Conservation (phyloP, 2,113 vertebrate genomes). For the Stomatorhinus ivindoensis region DNA sequence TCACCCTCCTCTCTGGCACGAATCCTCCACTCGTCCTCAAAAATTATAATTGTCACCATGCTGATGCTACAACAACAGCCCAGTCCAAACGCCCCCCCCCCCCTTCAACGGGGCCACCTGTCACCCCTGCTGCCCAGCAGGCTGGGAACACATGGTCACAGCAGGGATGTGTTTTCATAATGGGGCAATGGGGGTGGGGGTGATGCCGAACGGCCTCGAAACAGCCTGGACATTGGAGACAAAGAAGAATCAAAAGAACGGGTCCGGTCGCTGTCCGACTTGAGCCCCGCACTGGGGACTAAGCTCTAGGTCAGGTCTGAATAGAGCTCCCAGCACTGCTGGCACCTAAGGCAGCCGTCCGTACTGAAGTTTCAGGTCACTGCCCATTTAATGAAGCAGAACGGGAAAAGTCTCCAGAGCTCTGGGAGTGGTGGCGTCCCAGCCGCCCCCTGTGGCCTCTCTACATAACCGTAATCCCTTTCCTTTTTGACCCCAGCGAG, state of each 20-base stretch:
- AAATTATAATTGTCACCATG: not conserved
- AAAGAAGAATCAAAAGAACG: not conserved
- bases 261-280: not conserved
- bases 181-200: not conserved
- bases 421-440: constrained; percentile 16
- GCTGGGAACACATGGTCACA: constrained; percentile 51
- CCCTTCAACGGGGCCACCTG: constrained; percentile 45
- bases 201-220: not conserved
- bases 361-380: not conserved
- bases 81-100: constrained; percentile 21
- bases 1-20: not conserved
- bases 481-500: constrained; percentile 47
- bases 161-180: constrained; percentile 28
- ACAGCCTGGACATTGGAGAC: not conserved
- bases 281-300: too few species aligned
- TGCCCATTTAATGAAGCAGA: constrained; percentile 13
- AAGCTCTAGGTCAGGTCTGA: not conserved
- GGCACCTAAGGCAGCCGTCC: not conserved
- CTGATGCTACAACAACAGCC: constrained; percentile 9
- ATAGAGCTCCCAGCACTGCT: not conserved
- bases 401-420: constrained; percentile 25
- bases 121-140: constrained; percentile 39
- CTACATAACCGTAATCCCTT: constrained; percentile 44
- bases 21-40: constrained; percentile 1
- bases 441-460: constrained; percentile 32